Conservation (phyloP, 2,888 invertebrate genomes). For the Acanthopleura granulata region DNA sequence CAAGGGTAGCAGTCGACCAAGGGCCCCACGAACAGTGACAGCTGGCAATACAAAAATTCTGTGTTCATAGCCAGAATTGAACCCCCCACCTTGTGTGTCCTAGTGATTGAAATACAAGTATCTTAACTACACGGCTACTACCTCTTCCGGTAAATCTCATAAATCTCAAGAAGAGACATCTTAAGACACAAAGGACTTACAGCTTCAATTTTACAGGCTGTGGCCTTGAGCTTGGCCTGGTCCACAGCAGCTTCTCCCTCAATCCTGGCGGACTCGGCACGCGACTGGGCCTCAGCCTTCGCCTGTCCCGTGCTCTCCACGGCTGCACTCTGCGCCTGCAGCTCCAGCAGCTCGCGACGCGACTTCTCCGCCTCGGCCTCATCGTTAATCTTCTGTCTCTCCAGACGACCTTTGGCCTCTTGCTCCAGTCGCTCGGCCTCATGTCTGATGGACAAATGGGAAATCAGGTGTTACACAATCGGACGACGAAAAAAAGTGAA, state of each 20-base stretch:
- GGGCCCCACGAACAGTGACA: too few relatives aligned
- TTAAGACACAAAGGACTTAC: constrained; percentile 64
- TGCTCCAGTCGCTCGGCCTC: constrained; percentile 73
- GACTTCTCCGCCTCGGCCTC: constrained; percentile 72
- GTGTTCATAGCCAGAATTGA: too few relatives aligned
- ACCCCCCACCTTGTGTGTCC: too few relatives aligned
- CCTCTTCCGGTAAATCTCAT: too few relatives aligned
- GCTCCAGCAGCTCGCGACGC: constrained; percentile 68
- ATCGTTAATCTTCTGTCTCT: constrained; percentile 71
- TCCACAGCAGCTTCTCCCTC: constrained; percentile 73
- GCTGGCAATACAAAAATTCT: too few relatives aligned
- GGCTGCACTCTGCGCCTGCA: constrained; percentile 71
- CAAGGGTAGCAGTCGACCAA: too few relatives aligned
- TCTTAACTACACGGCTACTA: too few relatives aligned
- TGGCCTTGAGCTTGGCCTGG: constrained; percentile 71
- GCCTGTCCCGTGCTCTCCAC: constrained; percentile 73
- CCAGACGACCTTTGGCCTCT: constrained; percentile 71
- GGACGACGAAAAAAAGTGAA: too few relatives aligned
- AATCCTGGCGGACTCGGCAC: constrained; percentile 71
- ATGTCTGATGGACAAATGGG: constrained; percentile 58
- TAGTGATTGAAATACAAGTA: too few relatives aligned
- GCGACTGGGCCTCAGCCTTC: constrained; percentile 72
- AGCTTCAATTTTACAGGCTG: constrained; percentile 71
- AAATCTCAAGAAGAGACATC: too few relatives aligned
- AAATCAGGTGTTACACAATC: too few relatives aligned